Conservation (phyloP, 2,888 invertebrate genomes). For the Aphodius granarius region DNA sequence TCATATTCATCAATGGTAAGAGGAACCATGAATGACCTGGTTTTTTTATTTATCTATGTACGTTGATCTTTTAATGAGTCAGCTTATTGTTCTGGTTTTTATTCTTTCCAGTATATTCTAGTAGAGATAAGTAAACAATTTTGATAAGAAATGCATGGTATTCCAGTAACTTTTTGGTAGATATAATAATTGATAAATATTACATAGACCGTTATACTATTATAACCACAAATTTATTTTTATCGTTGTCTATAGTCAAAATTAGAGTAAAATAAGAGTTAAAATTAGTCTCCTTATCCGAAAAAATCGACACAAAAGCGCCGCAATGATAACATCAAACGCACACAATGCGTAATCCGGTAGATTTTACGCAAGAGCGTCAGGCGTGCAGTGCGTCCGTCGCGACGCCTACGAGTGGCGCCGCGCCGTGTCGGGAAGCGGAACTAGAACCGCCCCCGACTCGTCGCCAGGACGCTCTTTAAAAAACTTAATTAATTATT, state of each 20-base stretch:
- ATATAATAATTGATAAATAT: no score
- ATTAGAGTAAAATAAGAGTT: not conserved
- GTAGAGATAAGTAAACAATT: not conserved
- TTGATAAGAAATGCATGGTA: no score
- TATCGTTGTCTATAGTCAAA: not conserved
- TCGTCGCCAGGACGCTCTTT: slow-evolving; percentile 39
- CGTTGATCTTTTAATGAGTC: not conserved
- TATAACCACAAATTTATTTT: not conserved
- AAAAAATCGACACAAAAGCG: not conserved
- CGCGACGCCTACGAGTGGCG: slow-evolving; percentile 51
- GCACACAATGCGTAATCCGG: not conserved
- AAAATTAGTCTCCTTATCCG: not conserved
- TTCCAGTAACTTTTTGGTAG: no score
- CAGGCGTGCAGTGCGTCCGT: slow-evolving; percentile 38
- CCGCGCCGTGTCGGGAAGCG: slow-evolving; percentile 44
- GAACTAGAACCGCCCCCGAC: slow-evolving; percentile 29
- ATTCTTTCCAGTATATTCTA: not conserved
- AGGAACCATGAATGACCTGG: not conserved
- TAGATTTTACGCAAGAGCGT: slow-evolving; percentile 1
- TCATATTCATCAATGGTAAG: not conserved
- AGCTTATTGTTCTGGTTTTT: not conserved
- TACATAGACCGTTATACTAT: not conserved
- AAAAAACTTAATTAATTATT: slow-evolving; percentile 53
- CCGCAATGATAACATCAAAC: not conserved
- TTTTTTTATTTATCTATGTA: not conserved